Percentiles rank a stretch among this genome's conserved stretches.
These are phyloP conservation scores for Pristionchus maxplancki DNA, from an alignment of 2,888 invertebrate genomes.

Conservation along the genomic window DNA sequence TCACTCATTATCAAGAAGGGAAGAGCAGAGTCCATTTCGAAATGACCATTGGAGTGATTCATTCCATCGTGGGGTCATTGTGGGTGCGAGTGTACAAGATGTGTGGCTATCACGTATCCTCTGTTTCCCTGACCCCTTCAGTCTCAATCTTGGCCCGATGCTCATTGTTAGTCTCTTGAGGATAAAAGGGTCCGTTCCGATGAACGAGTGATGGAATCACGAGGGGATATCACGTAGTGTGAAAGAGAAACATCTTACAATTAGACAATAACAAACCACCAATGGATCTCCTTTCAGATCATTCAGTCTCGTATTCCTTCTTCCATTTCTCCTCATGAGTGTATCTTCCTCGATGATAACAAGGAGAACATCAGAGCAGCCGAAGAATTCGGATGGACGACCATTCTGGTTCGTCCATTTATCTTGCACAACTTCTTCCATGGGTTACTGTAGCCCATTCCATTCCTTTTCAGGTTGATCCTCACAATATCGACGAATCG, in stretches of 20 bases:
- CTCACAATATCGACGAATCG: not conserved
- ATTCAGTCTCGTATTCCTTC: slow-evolving; percentile 40
- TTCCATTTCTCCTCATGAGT: not conserved
- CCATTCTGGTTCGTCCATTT: slow-evolving; percentile 35
- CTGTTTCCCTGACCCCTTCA: not conserved
- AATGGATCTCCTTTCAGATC: slow-evolving; percentile 9
- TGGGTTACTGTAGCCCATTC: no score
- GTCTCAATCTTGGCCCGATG: not conserved
- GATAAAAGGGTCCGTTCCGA: slow-evolving; percentile 9
- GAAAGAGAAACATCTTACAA: not conserved
- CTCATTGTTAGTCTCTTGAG: not conserved
- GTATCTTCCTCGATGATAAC: slow-evolving; percentile 50
- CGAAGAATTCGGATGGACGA: slow-evolving; percentile 37
- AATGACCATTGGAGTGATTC: not conserved
- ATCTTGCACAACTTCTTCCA: no score
- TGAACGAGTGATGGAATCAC: not conserved
- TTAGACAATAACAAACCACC: no score
- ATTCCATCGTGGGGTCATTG: no score
- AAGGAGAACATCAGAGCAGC: slow-evolving; percentile 9
- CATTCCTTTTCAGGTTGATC: slow-evolving; percentile 34
- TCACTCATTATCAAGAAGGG: not conserved
- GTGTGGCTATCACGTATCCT: not conserved
- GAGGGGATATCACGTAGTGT: not conserved
- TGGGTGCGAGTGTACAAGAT: not conserved
- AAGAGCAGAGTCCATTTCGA: not conserved